A percentile compares a stretch with the other conserved stretches of the same genome.
phyloP scores from a whole-genome alignment of 2,888 invertebrate genomes.

The Tupiocoris notatus region DNA sequence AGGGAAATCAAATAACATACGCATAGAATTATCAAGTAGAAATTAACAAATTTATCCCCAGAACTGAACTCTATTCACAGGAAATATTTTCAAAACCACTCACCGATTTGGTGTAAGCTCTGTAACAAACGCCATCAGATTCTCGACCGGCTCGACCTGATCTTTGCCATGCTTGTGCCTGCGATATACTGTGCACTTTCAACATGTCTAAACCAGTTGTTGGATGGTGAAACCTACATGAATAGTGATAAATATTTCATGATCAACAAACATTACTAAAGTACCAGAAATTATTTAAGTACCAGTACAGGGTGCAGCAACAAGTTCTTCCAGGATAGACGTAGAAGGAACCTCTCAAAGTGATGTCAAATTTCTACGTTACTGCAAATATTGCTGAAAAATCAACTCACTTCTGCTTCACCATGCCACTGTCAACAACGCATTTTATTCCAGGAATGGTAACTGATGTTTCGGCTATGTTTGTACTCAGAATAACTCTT shows the following conservation, averaged over 20 bases:
- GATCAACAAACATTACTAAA: neutral
- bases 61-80: too few relatives aligned
- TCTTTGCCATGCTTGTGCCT: slow-evolving; percentile 91
- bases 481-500: slow-evolving; percentile 61
- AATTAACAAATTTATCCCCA: too few relatives aligned
- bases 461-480: slow-evolving; percentile 64
- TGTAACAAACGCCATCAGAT: slow-evolving; percentile 78
- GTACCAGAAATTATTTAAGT: neutral
- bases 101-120: slow-evolving; percentile 72
- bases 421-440: slow-evolving; percentile 89
- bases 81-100: too few relatives aligned
- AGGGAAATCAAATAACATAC: neutral
- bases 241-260: neutral
- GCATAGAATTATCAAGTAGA: neutral
- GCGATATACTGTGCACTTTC: slow-evolving; percentile 77
- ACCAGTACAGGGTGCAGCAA: too few relatives aligned
- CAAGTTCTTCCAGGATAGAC: too few relatives aligned
- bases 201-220: slow-evolving; percentile 80
- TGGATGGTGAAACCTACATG: slow-evolving; percentile 69
- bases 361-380: too few relatives aligned
- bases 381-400: too few relatives aligned
- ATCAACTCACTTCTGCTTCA: slow-evolving; percentile 72
- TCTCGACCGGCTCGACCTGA: slow-evolving; percentile 90
- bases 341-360: too few relatives aligned
- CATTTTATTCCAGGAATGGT: slow-evolving; percentile 73